Evolutionary conservation across 2,888 invertebrate genomes (phyloP).

Genomic region (Latrodectus elegans): DNA sequence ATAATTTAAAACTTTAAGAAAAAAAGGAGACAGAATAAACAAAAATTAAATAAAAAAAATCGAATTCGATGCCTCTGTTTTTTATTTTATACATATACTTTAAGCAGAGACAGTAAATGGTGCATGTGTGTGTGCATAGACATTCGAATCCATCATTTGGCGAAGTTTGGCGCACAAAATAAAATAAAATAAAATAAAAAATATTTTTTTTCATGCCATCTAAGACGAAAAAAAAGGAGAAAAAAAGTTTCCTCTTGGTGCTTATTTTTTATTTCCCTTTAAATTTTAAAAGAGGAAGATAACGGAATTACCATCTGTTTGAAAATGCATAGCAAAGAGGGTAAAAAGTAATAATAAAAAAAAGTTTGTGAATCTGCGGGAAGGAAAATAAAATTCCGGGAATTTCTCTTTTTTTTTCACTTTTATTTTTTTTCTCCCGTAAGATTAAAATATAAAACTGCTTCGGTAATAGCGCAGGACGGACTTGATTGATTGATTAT

Average conservation of each 20-base stretch:
- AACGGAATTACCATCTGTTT: constrained; percentile 65
- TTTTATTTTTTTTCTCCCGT: constrained; percentile 1
- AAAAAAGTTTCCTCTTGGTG: constrained; percentile 3
- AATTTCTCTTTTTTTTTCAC: not conserved
- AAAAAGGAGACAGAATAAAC: constrained; percentile 4
- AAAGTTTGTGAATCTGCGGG: constrained; percentile 14
- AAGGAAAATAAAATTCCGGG: constrained; percentile 11
- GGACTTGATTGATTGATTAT: constrained; percentile 61
- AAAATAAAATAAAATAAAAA: not conserved
- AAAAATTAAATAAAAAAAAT: constrained; percentile 21
- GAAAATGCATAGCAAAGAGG: constrained; percentile 49
- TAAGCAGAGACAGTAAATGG: not conserved
- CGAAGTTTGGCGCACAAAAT: constrained; percentile 10
- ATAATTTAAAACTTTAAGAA: constrained; percentile 43
- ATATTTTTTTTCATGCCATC: constrained; percentile 4
- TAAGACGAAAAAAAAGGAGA: not conserved
- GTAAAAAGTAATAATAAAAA: constrained; percentile 3
- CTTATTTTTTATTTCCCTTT: constrained; percentile 29
- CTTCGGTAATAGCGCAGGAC: constrained; percentile 5
- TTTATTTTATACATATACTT: constrained; percentile 21
- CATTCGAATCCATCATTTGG: constrained; percentile 62
- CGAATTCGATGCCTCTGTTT: constrained; percentile 6
- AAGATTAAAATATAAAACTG: constrained; percentile 55
- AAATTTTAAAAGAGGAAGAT: constrained; percentile 40
- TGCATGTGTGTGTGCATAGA: constrained; percentile 32